Conservation (phyloP, 1,140 invertebrate genomes). For the Dendroctonus valens region DNA sequence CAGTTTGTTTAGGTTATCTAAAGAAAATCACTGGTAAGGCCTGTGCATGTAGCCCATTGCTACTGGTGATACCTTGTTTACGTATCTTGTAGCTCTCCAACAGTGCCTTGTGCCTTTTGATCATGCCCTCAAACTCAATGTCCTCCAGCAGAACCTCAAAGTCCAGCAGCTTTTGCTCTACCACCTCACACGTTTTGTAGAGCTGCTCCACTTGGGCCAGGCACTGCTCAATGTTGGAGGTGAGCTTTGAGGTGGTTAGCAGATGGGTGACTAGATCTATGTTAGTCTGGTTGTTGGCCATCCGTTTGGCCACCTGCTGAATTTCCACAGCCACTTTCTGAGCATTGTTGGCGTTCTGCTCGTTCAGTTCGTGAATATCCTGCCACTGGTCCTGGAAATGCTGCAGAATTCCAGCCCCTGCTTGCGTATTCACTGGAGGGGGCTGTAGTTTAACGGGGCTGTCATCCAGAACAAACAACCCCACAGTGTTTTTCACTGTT, state of each 20-base stretch:
- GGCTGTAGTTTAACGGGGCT: conserved; percentile 10
- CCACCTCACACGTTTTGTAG: conserved; percentile 62
- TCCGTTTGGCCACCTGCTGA: conserved; percentile 55
- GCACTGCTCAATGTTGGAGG: conserved; percentile 57
- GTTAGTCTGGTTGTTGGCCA: conserved; percentile 56
- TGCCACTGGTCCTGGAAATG: conserved; percentile 67
- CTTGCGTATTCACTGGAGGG: conserved; percentile 36
- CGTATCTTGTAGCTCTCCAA: conserved; percentile 64
- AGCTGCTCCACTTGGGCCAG: conserved; percentile 61
- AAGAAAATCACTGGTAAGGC: conserved; percentile 14
- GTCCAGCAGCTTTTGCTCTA: conserved; percentile 60
- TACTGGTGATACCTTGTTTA: conserved; percentile 57
- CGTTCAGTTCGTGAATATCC: conserved; percentile 61
- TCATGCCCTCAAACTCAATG: conserved; percentile 61
- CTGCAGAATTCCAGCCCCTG: conserved; percentile 59
- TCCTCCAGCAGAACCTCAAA: conserved; percentile 67
- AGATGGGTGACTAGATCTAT: conserved; percentile 56
- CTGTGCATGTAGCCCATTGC: conserved; percentile 3
- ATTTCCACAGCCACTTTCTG: conserved; percentile 60
- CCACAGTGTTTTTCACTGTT: conserved; percentile 42
- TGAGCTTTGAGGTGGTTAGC: conserved; percentile 58
- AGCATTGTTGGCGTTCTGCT: conserved; percentile 62
- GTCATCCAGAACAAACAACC: conserved; percentile 33
- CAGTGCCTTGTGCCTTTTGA: conserved; percentile 63
- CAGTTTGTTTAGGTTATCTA: conserved; percentile 29